Evolutionary conservation across 2,113 vertebrate species (phyloP), one percentile per base, ranked within the genome.

Genomic region (Anas platyrhynchos): DNA sequence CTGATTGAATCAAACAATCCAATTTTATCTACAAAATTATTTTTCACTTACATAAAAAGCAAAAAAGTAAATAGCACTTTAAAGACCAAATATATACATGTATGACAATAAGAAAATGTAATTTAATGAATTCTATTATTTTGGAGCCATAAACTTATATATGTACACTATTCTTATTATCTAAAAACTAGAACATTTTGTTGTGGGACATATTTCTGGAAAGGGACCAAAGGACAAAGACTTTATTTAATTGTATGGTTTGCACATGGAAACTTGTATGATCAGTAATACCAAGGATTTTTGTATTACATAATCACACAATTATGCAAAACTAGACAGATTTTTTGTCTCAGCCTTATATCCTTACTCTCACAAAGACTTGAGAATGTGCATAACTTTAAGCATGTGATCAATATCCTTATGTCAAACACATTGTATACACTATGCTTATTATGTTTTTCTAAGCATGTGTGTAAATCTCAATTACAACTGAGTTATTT

Each of bases 1-100:
- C 83, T 95, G 88, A 96, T 95, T 87, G 74, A 90, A 93, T 94
- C 75, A 92, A 96, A 97, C 46, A 3, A 18, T 41, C 4, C 27
- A 94, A 80, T 75, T 72, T 89, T 85, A 94, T 55, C 41, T 83
- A 77, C 75, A 90, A 88, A 96, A 63, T 66, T 73, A 44, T 83
- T 92, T 82, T 88, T 79, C 54, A 15, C 20, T 75, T 82, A 20
- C 15, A 72, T 32, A 52, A 71, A 90, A 95, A 76, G 5, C 16
- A 86, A 86, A 63, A 80, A 83, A 81, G 14, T 21, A 91, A 96
- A 84, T 58, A 77, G 79, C 17, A 16, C 21, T 93, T 75, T 82
- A 82, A 91, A 81, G 41, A 85, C 34, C 6, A 89, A 88, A 82
- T 79, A 84, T 66, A 54, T 11, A 31, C 26, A 18, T 83, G 25